Percentiles rank a stretch among this genome's conserved stretches.
These are phyloP conservation scores for Leptodactylus fuscus DNA, from an alignment of 2,113 vertebrate species.

Conservation along the genomic window DNA sequence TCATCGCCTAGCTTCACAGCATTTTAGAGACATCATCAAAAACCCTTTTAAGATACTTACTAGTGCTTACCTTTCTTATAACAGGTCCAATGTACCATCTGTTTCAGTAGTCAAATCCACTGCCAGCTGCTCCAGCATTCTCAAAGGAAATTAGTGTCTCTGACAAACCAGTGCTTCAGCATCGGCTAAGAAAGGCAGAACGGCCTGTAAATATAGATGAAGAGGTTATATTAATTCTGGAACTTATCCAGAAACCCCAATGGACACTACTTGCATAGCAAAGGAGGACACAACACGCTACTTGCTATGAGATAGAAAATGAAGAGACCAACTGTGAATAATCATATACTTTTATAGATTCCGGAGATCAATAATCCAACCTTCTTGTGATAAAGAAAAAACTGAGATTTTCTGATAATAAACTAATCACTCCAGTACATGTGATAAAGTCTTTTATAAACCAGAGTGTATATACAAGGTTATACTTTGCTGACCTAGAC, in stretches of 20 bases:
- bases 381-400: slow-evolving; percentile 19
- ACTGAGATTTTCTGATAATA: too few species aligned
- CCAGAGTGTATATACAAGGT: too few species aligned
- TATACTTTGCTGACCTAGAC: too few species aligned
- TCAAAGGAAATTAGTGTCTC: slow-evolving; percentile 49
- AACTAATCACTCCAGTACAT: too few species aligned
- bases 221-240: slow-evolving; percentile 46
- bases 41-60: slow-evolving; percentile 45
- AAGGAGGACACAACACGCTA: neutral
- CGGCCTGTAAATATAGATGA: slow-evolving; percentile 39
- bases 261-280: slow-evolving; percentile 15
- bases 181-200: slow-evolving; percentile 33
- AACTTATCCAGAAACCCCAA: slow-evolving; percentile 38
- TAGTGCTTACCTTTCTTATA: slow-evolving; percentile 48
- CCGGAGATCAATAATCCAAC: slow-evolving; percentile 14
- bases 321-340: slow-evolving; percentile 29
- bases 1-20: slow-evolving; percentile 6
- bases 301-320: slow-evolving; percentile 31
- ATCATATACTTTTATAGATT: slow-evolving; percentile 17
- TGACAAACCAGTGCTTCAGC: slow-evolving; percentile 45
- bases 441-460: too few species aligned
- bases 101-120: slow-evolving; percentile 39
- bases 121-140: slow-evolving; percentile 53
- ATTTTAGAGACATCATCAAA: slow-evolving; percentile 36
- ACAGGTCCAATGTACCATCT: slow-evolving; percentile 47